Percentiles rank a stretch among this genome's conserved stretches.
Evolutionary conservation across 2,797 vertebrate species (phyloP).

Genomic region (Lophotriccus pileatus): DNA sequence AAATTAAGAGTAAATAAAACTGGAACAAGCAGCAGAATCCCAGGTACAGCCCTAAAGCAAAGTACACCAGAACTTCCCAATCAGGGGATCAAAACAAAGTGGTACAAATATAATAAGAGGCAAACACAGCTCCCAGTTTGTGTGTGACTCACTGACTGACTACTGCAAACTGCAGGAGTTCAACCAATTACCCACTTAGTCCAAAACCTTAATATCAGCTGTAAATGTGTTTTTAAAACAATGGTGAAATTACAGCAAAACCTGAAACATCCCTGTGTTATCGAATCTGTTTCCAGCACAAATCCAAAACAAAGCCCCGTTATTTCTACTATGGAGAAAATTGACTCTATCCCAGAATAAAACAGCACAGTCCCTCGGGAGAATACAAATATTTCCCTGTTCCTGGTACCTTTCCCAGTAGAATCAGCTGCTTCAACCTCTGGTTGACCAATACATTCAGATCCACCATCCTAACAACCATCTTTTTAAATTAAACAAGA

Average conservation of each 20-base stretch:
- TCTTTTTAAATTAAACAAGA: not conserved
- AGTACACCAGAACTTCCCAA: not conserved
- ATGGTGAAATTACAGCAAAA: not conserved
- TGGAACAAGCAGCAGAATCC: not conserved
- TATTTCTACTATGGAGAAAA: not conserved
- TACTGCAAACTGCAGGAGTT: not conserved
- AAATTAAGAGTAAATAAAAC: not conserved
- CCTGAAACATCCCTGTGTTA: not conserved
- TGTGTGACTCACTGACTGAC: not conserved
- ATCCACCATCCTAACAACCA: not conserved
- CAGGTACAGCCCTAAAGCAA: not conserved
- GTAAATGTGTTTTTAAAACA: not conserved
- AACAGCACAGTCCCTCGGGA: not conserved
- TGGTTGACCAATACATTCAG: not conserved
- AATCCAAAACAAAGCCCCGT: not conserved
- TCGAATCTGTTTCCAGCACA: not conserved
- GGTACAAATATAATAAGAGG: not conserved
- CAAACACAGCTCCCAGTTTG: not conserved
- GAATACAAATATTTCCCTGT: not conserved
- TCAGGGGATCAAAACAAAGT: not conserved
- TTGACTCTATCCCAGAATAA: not conserved
- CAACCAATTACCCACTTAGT: not conserved
- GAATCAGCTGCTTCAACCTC: not conserved
- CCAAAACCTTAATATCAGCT: not conserved
- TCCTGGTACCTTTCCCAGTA: not conserved